A percentile compares a stretch with the other conserved stretches of the same genome.
Conservation (phyloP, 2,797 vertebrate genomes). For the Erethizon dorsatum region DNA sequence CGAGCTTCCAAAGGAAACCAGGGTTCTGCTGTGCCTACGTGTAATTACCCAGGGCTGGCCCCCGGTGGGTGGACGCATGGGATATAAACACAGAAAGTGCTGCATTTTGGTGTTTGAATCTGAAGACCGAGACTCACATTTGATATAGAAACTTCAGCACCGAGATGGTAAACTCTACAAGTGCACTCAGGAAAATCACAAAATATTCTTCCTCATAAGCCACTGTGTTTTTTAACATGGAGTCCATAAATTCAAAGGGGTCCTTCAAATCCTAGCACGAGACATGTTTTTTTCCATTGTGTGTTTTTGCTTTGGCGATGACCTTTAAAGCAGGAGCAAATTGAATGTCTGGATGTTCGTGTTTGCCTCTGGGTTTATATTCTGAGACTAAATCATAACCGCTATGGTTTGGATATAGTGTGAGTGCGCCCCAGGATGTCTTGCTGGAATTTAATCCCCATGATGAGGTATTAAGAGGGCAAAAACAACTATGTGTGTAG, state of each 20-base stretch:
- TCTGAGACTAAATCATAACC: not conserved
- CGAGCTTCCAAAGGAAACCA: not conserved
- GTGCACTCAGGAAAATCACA: not conserved
- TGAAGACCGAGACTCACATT: not conserved
- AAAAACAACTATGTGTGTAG: not conserved
- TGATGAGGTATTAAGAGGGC: too few species aligned
- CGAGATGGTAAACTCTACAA: not conserved
- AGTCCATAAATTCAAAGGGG: not conserved
- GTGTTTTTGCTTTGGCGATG: not conserved
- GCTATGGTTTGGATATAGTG: not conserved
- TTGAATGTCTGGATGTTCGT: not conserved
- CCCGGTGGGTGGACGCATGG: not conserved
- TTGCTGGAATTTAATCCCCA: not conserved
- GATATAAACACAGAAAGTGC: fast-evolving
- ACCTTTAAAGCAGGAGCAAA: not conserved
- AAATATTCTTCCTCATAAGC: not conserved
- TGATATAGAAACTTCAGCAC: not conserved
- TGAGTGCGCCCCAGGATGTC: not conserved
- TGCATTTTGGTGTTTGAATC: not conserved
- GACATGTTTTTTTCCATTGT: not conserved
- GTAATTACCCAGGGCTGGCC: not conserved
- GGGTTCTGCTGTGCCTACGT: too few species aligned
- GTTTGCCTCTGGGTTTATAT: not conserved
- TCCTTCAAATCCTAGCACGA: not conserved
- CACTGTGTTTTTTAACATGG: not conserved